Conservation (phyloP, 2,797 vertebrate genomes). For the Clamator glandarius region DNA sequence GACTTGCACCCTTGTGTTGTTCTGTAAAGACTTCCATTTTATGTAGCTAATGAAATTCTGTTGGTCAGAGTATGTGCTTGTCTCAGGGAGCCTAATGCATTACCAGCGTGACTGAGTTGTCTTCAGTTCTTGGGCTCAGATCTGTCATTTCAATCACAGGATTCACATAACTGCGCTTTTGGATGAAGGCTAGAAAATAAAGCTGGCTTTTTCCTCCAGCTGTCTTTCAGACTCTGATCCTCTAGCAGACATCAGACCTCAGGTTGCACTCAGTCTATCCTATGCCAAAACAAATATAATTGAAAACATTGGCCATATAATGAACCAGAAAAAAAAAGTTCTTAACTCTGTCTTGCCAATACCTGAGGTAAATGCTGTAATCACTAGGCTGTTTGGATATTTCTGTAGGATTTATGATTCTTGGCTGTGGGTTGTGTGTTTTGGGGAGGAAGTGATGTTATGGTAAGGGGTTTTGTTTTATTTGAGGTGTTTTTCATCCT, state of each 20-base stretch:
- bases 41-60: background rate
- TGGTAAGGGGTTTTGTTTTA: fast-evolving
- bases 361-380: background rate
- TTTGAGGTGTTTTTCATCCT: background rate
- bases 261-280: background rate
- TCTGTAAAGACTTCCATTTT: background rate
- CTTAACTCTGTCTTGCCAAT: background rate
- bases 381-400: background rate
- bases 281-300: conserved; percentile 18
- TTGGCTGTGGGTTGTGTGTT: background rate
- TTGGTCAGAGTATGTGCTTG: background rate
- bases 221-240: background rate
- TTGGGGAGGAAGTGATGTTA: background rate
- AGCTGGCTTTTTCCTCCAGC: background rate
- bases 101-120: background rate
- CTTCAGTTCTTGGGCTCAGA: background rate
- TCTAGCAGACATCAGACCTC: background rate
- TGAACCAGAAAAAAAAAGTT: background rate
- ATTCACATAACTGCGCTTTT: background rate
- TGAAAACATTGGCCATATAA: background rate
- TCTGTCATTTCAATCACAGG: background rate
- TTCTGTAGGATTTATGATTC: background rate
- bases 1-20: background rate
- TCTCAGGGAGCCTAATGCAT: background rate
- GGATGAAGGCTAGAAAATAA: background rate